Evolutionary conservation across 2,888 invertebrate genomes (phyloP), one percentile per base, ranked within the genome.

Genomic region (Pteria penguin): DNA sequence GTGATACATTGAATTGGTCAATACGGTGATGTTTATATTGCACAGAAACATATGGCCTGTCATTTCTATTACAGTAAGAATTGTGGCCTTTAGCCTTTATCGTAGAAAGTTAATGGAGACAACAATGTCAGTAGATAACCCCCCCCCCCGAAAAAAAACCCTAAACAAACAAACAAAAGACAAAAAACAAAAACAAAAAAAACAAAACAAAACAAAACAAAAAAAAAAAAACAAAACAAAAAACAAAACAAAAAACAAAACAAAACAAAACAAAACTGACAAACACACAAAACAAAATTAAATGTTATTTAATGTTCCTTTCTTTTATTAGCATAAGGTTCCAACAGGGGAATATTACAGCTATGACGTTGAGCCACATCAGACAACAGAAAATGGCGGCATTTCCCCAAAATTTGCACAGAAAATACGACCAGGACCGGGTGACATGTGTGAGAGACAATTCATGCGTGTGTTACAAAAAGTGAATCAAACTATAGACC

Each of bases 401-500:
- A 72, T 89, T 8, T 84, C 88, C 0, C 86, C 88, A 26, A 79
- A 86, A 18, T 86, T 88, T 73, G 70, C 79, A 4, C 76, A 80
- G 26, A 82, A 82, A 75, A 52, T 86, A 1, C 81, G 78, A 14
- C 72, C 76, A 24, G 79, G 76, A 0, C 76, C 67, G 31, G 62
- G 57, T 14, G 85, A 85, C 29, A 70, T 67, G 36, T 94, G 95
- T 85, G 95, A 95, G 88, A 93, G 93, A 68, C 95, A 95, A 86
- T 95, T 95, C 88, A 93, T 93, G 72, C 94, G 94, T 83, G 96
- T 95, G 88, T 94, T 94, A 92, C 95, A 94, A 85, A 94, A 94
- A 90, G 95, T 96, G 36, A 94, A 95, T 90, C 94, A 94, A 81
- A 96, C 96, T 3, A 95, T 96, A 76, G 96, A 97, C 85, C 93